A percentile compares a stretch with the other conserved stretches of the same genome.
Conservation (phyloP, 2,113 vertebrate species). For the Odocoileus hemionus region DNA sequence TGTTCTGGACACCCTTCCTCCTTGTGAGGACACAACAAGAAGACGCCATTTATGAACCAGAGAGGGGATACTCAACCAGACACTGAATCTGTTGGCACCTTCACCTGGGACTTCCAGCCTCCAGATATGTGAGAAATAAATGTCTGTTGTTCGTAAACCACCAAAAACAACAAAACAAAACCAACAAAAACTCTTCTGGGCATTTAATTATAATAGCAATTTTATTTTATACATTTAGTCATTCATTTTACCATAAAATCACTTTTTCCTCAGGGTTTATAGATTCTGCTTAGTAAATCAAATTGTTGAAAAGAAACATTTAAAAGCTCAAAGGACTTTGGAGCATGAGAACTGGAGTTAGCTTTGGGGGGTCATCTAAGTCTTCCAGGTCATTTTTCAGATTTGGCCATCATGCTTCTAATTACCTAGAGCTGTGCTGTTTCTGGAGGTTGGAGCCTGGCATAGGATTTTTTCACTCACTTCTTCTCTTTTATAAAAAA, state of each 20-base stretch:
- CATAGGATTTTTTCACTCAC: fast-evolving
- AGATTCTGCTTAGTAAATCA: not conserved
- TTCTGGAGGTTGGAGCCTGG: no score
- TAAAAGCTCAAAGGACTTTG: not conserved
- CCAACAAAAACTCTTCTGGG: not conserved
- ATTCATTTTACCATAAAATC: not conserved
- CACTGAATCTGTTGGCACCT: not conserved
- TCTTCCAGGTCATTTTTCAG: not conserved
- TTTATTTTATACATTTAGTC: not conserved
- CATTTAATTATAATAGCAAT: not conserved
- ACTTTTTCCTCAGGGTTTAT: not conserved
- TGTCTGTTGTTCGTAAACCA: not conserved
- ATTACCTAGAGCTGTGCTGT: fast-evolving
- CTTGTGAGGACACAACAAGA: not conserved
- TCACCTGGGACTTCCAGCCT: not conserved
- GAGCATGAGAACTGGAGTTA: not conserved
- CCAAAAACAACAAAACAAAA: not conserved
- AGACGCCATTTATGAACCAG: not conserved
- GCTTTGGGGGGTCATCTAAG: not conserved
- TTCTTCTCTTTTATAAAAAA: not conserved
- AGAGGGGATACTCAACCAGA: not conserved
- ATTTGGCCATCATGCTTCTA: fast-evolving
- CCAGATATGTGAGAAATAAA: not conserved
- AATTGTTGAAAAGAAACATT: not conserved
- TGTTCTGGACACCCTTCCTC: not conserved